Percentiles rank a stretch among this genome's conserved stretches.
phyloP scores from a whole-genome alignment of 2,888 invertebrate species.

The Trichogramma dendrolimi region DNA sequence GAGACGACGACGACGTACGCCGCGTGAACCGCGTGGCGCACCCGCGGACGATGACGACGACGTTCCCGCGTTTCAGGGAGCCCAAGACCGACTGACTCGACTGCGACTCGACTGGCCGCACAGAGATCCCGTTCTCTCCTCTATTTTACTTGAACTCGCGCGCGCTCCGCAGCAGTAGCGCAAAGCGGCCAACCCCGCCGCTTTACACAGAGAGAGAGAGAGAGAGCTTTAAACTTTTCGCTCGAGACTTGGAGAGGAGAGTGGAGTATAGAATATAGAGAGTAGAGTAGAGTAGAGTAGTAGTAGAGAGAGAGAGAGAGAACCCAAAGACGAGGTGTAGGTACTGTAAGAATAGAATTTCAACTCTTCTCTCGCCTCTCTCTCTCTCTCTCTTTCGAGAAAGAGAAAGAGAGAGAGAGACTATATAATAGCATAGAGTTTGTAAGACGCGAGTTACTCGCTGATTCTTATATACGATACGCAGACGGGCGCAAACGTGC shows the following conservation, averaged over 20 bases:
- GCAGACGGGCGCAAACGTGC: constrained; percentile 1
- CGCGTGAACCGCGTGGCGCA: constrained; percentile 15
- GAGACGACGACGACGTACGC: background rate
- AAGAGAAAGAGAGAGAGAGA: background rate
- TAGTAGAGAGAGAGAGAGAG: too few relatives aligned
- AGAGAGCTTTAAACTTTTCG: too few relatives aligned
- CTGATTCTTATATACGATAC: background rate
- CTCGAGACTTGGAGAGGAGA: too few relatives aligned
- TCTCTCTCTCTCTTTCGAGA: background rate
- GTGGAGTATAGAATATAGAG: too few relatives aligned
- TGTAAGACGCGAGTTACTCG: background rate
- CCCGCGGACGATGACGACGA: constrained; percentile 40
- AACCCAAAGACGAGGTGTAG: background rate
- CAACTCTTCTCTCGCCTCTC: background rate
- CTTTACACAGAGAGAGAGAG: too few relatives aligned
- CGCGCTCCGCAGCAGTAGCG: background rate
- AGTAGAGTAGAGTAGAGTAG: too few relatives aligned
- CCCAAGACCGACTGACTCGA: constrained; percentile 48
- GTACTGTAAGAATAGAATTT: constrained; percentile 26
- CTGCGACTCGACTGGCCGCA: background rate
- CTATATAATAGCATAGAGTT: background rate
- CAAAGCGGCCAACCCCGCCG: background rate
- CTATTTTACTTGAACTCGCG: background rate
- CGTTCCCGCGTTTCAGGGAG: constrained; percentile 51
- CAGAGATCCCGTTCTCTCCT: background rate